A percentile compares a stretch with the other conserved stretches of the same genome.
phyloP scores from a whole-genome alignment of 2,113 vertebrate genomes.

The Gorsachius goisagi region DNA sequence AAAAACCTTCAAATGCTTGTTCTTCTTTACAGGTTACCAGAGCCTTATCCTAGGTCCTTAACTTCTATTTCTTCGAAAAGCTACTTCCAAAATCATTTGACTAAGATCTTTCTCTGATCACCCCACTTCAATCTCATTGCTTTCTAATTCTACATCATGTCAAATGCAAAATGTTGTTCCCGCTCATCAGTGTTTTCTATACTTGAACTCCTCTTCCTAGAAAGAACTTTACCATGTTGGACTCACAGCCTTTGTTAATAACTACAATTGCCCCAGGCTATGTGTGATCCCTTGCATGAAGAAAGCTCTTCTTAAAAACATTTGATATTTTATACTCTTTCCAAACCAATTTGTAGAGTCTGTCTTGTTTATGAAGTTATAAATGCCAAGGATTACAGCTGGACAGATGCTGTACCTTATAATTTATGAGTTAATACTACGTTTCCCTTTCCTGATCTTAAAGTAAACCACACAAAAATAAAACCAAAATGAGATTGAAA shows the following conservation, averaged over 20 bases:
- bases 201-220: background rate
- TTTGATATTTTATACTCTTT: background rate
- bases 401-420: background rate
- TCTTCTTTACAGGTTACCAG: conserved; percentile 29
- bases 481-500: background rate
- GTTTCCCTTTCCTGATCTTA: background rate
- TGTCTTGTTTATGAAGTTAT: background rate
- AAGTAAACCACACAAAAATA: background rate
- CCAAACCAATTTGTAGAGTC: background rate
- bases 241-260: background rate
- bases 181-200: background rate
- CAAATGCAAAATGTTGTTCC: background rate
- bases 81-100: background rate
- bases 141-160: background rate
- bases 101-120: background rate
- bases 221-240: background rate
- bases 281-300: background rate
- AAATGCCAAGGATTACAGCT: background rate
- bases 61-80: background rate
- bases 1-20: background rate
- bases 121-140: background rate
- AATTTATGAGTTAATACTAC: background rate
- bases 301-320: background rate
- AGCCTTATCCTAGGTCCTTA: background rate
- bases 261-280: background rate